Evolutionary conservation across 64 coral and sea anemone genomes (phyloP), one percentile per base, ranked within the genome.

Genomic region (Stylophora pistillata): DNA sequence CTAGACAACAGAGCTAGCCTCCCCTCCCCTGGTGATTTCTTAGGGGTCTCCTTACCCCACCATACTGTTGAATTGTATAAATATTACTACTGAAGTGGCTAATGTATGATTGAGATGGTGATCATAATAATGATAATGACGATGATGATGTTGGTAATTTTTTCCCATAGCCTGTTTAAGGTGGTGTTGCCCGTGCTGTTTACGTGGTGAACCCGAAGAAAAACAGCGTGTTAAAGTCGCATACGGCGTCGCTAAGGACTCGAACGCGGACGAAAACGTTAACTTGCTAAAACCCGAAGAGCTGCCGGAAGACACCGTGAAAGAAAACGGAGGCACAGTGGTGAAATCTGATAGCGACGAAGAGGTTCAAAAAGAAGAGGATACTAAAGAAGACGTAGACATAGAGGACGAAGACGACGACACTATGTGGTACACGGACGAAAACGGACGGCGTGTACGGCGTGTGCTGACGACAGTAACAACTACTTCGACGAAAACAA

Each of bases 181-280:
- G 31, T 70, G 80, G 41, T 84, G 80, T 23, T 69, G 80, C 65
- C 80, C 80, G 20, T 84, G 80, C 18, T 84, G 80, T 84, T 53
- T 84, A 41, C 80, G 80, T 10, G 80, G 61, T 0, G 80, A 84
- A 70, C 80, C 61, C 20, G 80, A 84, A 5, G 80, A 84, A 47
- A 84, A 84, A 37, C 18, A 55, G 15, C 60, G 80, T 0, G 80
- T 84, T 13, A 70, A 84, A 41, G 80, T 84, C 18, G 32, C 62
- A 6, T 84, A 84, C 37, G 62, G 31, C 60, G 26, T 10, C 1
- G 30, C 29, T 15, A 53, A 33, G 18, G 27, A 60, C 15, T 37
- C 32, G 34, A 54, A 69, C 12, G 1, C 33, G 0, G 80, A 84
- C 21, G 80, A 84, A 54, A 84, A 17, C 58, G 32, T 68, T 21